Percentiles rank a stretch among this genome's conserved stretches.
Evolutionary conservation across 2,113 vertebrate species (phyloP).

Genomic region (Crotalus viridis): DNA sequence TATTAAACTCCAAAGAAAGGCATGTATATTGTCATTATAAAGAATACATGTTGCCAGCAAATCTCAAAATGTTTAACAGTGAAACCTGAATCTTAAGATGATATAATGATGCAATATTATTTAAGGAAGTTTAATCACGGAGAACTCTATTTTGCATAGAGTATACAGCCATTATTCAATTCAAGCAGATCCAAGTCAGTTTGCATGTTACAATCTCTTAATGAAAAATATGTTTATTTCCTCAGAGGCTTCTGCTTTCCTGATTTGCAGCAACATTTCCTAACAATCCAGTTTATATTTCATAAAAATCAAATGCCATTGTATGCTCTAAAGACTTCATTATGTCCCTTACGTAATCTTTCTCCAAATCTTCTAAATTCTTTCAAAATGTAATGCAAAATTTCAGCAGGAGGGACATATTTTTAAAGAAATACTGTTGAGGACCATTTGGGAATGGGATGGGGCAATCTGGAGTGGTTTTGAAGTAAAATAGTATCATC

Average conservation of each 20-base stretch:
- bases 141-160: slow-evolving; percentile 2
- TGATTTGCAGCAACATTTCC: background rate
- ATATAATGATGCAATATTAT: background rate
- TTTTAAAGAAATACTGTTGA: background rate
- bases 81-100: background rate
- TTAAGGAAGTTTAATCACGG: slow-evolving; percentile 4
- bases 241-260: background rate
- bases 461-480: background rate
- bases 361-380: background rate
- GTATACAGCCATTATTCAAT: background rate
- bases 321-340: background rate
- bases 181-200: background rate
- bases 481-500: background rate
- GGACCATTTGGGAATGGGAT: background rate
- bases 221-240: background rate
- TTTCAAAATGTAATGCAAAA: background rate
- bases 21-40: background rate
- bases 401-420: background rate
- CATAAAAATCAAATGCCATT: background rate
- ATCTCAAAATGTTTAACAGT: slow-evolving; percentile 1
- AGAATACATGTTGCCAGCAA: background rate
- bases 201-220: slow-evolving; percentile 9
- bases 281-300: background rate
- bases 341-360: background rate
- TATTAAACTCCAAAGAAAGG: background rate